A percentile compares a stretch with the other conserved stretches of the same genome.
phyloP scores from a whole-genome alignment of 2,113 vertebrate genomes.

The Hassar affinis region DNA sequence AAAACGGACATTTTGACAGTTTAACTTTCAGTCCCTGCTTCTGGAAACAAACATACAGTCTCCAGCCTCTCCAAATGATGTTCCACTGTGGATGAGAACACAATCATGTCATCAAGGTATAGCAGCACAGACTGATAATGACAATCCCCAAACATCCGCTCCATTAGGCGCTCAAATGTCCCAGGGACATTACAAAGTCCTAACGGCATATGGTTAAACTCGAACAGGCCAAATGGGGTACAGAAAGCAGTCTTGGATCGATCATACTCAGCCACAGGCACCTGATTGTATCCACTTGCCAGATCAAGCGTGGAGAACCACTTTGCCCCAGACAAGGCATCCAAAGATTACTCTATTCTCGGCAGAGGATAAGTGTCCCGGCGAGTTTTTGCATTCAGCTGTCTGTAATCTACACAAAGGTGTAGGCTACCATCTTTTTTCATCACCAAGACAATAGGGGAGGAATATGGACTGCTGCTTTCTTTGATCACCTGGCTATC shows the following conservation, averaged over 20 bases:
- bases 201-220: background rate
- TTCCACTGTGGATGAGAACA: slow-evolving; percentile 5
- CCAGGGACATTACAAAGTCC: background rate
- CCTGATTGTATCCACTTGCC: slow-evolving; percentile 28
- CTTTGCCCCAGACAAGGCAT: slow-evolving; percentile 6
- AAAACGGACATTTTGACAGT: slow-evolving; percentile 23
- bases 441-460: slow-evolving; percentile 9
- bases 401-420: slow-evolving; percentile 13
- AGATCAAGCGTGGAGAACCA: slow-evolving; percentile 24
- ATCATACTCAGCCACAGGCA: slow-evolving; percentile 4
- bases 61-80: slow-evolving; percentile 37
- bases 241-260: slow-evolving; percentile 28
- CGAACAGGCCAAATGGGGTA: background rate
- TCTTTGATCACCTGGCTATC: slow-evolving; percentile 18
- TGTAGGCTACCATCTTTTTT: slow-evolving; percentile 18
- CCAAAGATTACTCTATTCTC: background rate
- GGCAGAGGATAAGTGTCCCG: slow-evolving; percentile 1
- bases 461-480: slow-evolving; percentile 20
- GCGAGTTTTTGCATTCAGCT: slow-evolving; percentile 11
- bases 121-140: slow-evolving; percentile 23
- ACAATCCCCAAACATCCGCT: slow-evolving; percentile 25
- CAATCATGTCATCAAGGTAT: slow-evolving; percentile 23
- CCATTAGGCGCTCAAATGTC: slow-evolving; percentile 8
- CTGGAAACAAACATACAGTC: background rate
- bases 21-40: slow-evolving; percentile 19